Evolutionary conservation across 1,140 invertebrate species (phyloP), one percentile per base, ranked within the genome.

Genomic region (Drosophila ambigua): DNA sequence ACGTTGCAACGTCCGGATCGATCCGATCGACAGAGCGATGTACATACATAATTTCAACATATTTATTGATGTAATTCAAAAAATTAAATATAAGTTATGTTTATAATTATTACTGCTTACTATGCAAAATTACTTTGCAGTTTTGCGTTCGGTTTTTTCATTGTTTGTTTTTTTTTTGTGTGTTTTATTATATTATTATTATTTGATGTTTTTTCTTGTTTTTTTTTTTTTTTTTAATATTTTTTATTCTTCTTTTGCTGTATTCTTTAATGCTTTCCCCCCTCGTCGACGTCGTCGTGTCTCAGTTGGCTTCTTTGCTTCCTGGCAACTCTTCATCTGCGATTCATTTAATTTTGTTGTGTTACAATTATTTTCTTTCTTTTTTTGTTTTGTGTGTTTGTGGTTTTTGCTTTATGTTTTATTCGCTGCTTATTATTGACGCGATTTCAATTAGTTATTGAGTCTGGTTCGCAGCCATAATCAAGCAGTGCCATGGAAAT

Each of bases 21-120:
- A 39, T 39, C 35, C 35, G 35, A 39, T 39, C 35, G 35, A 39
- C 35, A 39, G 35, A 39, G 11, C 35, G 35, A 39, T 39, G 4
- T 39, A 74, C 66, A 65, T 85, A 85, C 66, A 65, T 85, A 85
- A 85, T 85, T 85, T 85, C 82, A 85, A 85, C 82, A 85, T 85
- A 85, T 85, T 85, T 85, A 85, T 85, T 85, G 82, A 85, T 85
- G 83, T 85, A 87, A 87, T 85, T 85, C 82, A 85, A 85, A 85
- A 84, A 87, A 85, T 87, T 85, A 85, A 85, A 85, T 85, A 87
- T 85, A 85, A 85, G 82, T 85, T 85, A 85, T 81, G 62, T 82
- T 75, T 85, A 87, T 87, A 87, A 82, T 85, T 85, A 87, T 85
- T 85, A 87, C 82, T 66, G 82, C 81, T 72, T 85, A 78, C 74